These are phyloP conservation scores for Lanius collurio DNA, from an alignment of 2,113 vertebrate species.

Conservation along the genomic window DNA sequence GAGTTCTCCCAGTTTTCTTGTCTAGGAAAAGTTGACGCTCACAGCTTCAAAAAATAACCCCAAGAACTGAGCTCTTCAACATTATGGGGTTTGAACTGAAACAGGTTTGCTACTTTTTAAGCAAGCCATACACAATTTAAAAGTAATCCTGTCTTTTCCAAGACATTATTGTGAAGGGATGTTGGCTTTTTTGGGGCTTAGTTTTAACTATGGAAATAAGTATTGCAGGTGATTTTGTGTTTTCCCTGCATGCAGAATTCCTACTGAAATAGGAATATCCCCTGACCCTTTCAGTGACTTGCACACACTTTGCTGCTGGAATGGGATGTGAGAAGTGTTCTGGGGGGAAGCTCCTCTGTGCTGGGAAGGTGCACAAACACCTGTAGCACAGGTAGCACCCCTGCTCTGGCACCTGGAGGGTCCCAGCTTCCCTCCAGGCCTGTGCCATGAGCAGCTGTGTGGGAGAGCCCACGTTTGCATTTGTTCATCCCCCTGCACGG, in stretches of 20 bases:
- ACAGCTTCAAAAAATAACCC: background rate
- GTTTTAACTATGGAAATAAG: background rate
- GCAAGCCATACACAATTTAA: background rate
- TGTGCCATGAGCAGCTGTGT: background rate
- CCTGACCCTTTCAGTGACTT: background rate
- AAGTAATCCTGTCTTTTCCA: background rate
- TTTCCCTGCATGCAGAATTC: background rate
- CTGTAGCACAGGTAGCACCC: fast-evolving
- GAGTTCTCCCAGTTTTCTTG: background rate
- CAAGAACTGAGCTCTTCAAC: background rate
- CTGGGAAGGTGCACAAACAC: background rate
- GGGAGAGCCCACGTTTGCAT: fast-evolving
- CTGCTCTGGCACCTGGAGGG: background rate
- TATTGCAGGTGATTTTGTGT: background rate
- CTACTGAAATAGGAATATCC: background rate
- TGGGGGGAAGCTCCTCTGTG: background rate
- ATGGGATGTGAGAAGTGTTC: background rate
- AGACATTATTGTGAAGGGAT: background rate
- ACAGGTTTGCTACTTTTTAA: background rate
- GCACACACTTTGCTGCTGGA: background rate
- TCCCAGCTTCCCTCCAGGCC: fast-evolving
- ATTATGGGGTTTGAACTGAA: background rate
- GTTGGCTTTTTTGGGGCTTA: background rate
- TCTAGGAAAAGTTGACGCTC: background rate
- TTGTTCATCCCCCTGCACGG: background rate